Conservation (phyloP, 2,888 invertebrate genomes). For the Dryobota labecula region DNA sequence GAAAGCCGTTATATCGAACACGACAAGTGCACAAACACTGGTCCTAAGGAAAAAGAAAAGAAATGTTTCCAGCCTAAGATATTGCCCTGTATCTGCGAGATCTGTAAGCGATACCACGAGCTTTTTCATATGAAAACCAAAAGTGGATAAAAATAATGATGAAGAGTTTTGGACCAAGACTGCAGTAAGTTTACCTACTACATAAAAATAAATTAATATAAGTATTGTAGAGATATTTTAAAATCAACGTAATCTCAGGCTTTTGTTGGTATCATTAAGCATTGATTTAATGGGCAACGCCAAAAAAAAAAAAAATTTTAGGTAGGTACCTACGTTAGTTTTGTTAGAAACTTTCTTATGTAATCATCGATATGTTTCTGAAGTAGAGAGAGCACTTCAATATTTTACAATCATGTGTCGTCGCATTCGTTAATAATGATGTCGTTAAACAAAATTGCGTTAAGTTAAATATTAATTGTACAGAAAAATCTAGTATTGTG, state of each 20-base stretch:
- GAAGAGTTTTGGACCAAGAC: conserved; percentile 3
- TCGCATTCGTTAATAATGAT: conserved; percentile 2
- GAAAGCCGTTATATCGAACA: conserved; percentile 81
- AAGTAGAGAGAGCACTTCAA: not conserved
- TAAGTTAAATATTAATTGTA: conserved; percentile 55
- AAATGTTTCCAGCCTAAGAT: conserved; percentile 53
- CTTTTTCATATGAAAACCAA: conserved; percentile 76
- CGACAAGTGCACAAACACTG: conserved; percentile 32
- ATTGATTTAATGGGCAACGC: conserved; percentile 27
- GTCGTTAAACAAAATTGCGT: conserved; percentile 27
- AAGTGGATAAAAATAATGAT: conserved; percentile 1
- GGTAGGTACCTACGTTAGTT: not conserved
- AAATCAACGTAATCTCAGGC: conserved; percentile 3
- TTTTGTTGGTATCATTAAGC: conserved; percentile 10
- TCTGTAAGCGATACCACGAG: conserved; percentile 84
- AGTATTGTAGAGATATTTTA: not conserved
- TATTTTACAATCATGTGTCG: conserved; percentile 8
- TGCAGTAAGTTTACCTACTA: conserved; percentile 27
- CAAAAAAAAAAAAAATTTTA: conserved; percentile 13
- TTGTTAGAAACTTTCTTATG: conserved; percentile 11
- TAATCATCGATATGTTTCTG: conserved; percentile 4
- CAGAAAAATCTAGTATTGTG: conserved; percentile 53
- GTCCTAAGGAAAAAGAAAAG: conserved; percentile 35
- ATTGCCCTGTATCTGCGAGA: conserved; percentile 83
- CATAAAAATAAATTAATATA: not conserved